Evolutionary conservation across 2,888 invertebrate genomes (phyloP), one percentile per base, ranked within the genome.

Genomic region (Aphidoletes aphidimyza): DNA sequence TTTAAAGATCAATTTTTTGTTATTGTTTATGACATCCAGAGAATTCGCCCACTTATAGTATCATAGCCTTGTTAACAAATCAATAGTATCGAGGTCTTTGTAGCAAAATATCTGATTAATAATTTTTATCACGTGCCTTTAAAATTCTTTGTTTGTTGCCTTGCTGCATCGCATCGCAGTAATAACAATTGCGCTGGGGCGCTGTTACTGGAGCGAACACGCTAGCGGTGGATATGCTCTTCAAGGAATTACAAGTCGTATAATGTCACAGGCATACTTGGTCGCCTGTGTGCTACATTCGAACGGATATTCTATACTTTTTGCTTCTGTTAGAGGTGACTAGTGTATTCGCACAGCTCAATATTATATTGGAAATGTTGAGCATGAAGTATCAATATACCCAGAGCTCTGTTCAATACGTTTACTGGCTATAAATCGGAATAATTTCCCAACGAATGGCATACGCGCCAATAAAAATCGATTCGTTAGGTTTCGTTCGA

Each of bases 91-190:
- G 69, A 69, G 30, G 69, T 69, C 69, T 69, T 14, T 14, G 14
- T 26, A 30, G 69, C 69, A 69, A 26, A 69, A 69, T 69, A 9
- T 19, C 26, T 3, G 69, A 69, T 69, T 69, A 69, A 30, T 69
- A 30, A 69, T 69, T 69, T 30, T 69, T 69, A 69, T 69, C 69
- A 69, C 69, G 69, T 69, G 69, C 69, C 69, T 69, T n/a, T 34
- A 34, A 26, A 69, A 34, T 30, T 69, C 69, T 30, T 30, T 34
- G 30, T 69, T 3, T 69, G 30, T 42, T 42, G 6, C 42, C 14
- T 9, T 42, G 42, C n/a, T 34, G 30, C 69, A 69, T 69, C 30
- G 69, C 30, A 69, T 69, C 69, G 34, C 8, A 6, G 11, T 30
- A 30, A 69, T 34, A 69, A 69, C 69, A 69, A 69, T 69, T 69